Evolutionary conservation across 2,797 vertebrate genomes (phyloP).

Genomic region (Acanthopagrus latus): DNA sequence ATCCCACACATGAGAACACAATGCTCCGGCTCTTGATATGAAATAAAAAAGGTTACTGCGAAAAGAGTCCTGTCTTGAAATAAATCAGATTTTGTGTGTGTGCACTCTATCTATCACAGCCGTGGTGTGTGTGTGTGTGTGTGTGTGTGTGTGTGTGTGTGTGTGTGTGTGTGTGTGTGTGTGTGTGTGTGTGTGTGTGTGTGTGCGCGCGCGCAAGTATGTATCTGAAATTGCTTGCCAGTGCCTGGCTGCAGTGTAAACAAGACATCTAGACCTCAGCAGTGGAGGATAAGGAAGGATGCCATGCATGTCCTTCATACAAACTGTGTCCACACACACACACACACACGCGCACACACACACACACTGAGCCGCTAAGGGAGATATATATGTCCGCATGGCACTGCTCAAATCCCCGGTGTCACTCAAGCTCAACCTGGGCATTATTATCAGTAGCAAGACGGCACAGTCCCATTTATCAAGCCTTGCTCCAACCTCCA

Average conservation of each 20-base stretch:
- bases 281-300: conserved; percentile 79
- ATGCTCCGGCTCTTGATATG: conserved; percentile 56
- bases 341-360: conserved; percentile 19
- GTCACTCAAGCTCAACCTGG: conserved; percentile 84
- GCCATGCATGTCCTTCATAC: conserved; percentile 75
- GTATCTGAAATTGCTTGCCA: conserved; percentile 81
- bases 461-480: conserved; percentile 80
- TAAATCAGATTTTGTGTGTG: conserved; percentile 65
- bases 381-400: conserved; percentile 78
- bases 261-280: conserved; percentile 81
- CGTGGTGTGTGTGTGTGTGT: conserved; percentile 10
- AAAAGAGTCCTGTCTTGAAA: conserved; percentile 49
- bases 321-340: conserved; percentile 28
- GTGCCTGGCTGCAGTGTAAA: conserved; percentile 74
- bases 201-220: conserved; percentile 26
- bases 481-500: conserved; percentile 60
- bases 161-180: conserved; percentile 15
- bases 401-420: conserved; percentile 79
- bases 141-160: conserved; percentile 25
- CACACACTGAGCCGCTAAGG: conserved; percentile 50
- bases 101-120: conserved; percentile 25
- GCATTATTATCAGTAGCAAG: conserved; percentile 82
- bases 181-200: conserved; percentile 24
- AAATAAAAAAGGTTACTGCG: conserved; percentile 54
- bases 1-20: conserved; percentile 28